Evolutionary conservation across 2,797 vertebrate genomes (phyloP).

Genomic region (Clamator glandarius): DNA sequence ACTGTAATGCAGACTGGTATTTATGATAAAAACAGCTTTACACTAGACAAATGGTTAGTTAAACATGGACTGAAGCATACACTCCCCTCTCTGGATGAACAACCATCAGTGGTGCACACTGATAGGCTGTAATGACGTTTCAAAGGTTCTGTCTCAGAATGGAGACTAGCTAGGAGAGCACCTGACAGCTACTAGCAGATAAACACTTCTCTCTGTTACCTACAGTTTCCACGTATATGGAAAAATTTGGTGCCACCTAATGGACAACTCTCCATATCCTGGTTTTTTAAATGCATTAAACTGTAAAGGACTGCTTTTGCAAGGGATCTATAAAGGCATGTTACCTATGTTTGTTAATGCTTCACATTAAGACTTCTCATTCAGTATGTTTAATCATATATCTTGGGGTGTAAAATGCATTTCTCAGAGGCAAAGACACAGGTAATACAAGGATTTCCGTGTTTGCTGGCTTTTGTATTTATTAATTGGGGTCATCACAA

Average conservation of each 20-base stretch:
- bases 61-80: not conserved
- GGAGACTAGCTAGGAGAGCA: not conserved
- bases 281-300: not conserved
- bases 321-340: not conserved
- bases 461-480: not conserved
- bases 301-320: not conserved
- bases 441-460: not conserved
- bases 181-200: not conserved
- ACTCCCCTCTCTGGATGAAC: not conserved
- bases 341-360: not conserved
- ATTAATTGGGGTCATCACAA: not conserved
- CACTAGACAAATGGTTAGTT: not conserved
- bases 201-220: not conserved
- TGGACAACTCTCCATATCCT: not conserved
- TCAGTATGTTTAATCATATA: not conserved
- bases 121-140: not conserved
- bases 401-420: not conserved
- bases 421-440: not conserved
- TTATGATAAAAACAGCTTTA: not conserved
- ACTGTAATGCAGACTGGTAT: not conserved
- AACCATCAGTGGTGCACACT: not conserved
- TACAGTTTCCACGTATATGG: not conserved
- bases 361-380: not conserved
- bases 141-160: not conserved
- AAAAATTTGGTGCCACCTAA: conserved; percentile 62